phyloP scores from a whole-genome alignment of 2,113 vertebrate species.

The Himantopus leucocephalus region DNA sequence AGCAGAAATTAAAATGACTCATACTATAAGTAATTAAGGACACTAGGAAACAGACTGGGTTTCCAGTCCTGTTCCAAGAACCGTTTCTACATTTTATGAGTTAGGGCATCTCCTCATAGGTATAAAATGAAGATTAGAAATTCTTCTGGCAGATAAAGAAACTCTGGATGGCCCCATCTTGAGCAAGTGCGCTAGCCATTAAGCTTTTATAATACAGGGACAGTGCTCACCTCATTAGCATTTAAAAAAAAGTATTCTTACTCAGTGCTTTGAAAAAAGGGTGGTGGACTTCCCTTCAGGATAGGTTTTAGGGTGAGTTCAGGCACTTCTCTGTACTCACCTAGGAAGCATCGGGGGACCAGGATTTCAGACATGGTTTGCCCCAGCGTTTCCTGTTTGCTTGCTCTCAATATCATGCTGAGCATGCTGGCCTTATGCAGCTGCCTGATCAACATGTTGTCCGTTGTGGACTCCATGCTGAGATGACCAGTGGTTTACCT shows the following conservation, averaged over 20 bases:
- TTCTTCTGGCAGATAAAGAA: conserved; percentile 5
- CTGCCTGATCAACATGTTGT: not conserved
- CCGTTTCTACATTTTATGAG: conserved; percentile 5
- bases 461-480: not conserved
- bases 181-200: not conserved
- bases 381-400: not conserved
- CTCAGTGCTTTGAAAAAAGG: not conserved
- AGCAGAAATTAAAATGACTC: conserved; percentile 7
- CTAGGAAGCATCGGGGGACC: not conserved
- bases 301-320: not conserved
- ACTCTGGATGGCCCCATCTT: not conserved
- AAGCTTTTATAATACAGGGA: not conserved
- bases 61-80: conserved; percentile 17
- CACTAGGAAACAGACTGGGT: not conserved
- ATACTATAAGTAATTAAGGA: not conserved
- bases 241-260: not conserved
- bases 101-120: conserved; percentile 27
- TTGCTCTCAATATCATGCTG: not conserved
- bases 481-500: not conserved
- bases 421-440: not conserved
- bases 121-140: conserved; percentile 37
- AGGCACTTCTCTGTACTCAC: not conserved
- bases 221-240: not conserved
- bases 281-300: not conserved
- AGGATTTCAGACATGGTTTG: not conserved